Conservation (phyloP, 2,888 invertebrate species). For the Polymixis flavicincta region DNA sequence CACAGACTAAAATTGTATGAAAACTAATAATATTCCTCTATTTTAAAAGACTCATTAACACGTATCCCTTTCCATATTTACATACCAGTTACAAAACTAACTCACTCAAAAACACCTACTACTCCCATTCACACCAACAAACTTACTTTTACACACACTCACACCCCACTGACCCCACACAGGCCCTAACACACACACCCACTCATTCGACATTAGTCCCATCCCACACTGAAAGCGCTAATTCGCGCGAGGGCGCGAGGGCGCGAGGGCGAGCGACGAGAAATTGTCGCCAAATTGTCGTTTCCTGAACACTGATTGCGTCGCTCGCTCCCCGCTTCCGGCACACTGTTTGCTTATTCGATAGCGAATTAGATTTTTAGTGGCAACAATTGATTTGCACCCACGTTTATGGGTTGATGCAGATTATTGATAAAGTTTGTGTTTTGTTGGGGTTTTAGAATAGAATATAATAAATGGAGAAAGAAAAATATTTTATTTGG, state of each 20-base stretch:
- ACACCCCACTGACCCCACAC: background rate
- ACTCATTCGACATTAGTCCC: conserved; percentile 34
- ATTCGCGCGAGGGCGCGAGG: conserved; percentile 63
- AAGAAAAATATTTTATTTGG: no score
- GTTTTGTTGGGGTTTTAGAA: background rate
- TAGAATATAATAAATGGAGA: background rate
- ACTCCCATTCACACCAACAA: background rate
- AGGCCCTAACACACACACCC: conserved; percentile 12
- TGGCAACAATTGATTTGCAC: conserved; percentile 51
- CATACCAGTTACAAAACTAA: conserved; percentile 1
- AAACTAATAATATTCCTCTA: background rate
- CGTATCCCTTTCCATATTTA: background rate
- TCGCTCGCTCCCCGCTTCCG: conserved; percentile 78
- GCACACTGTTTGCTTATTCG: conserved; percentile 72
- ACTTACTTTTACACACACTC: conserved; percentile 3
- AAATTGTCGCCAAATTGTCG: conserved; percentile 83
- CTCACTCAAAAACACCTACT: conserved; percentile 4
- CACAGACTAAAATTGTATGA: background rate
- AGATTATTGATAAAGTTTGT: background rate
- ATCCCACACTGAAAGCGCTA: conserved; percentile 66
- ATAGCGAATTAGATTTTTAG: conserved; percentile 72
- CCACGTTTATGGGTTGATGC: conserved; percentile 8
- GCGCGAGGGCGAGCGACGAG: conserved; percentile 71
- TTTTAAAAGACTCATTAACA: background rate
- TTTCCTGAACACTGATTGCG: conserved; percentile 83